A percentile compares a stretch with the other conserved stretches of the same genome.
These are phyloP conservation scores for Agelaius phoeniceus DNA, from an alignment of 2,113 vertebrate genomes.

Conservation along the genomic window DNA sequence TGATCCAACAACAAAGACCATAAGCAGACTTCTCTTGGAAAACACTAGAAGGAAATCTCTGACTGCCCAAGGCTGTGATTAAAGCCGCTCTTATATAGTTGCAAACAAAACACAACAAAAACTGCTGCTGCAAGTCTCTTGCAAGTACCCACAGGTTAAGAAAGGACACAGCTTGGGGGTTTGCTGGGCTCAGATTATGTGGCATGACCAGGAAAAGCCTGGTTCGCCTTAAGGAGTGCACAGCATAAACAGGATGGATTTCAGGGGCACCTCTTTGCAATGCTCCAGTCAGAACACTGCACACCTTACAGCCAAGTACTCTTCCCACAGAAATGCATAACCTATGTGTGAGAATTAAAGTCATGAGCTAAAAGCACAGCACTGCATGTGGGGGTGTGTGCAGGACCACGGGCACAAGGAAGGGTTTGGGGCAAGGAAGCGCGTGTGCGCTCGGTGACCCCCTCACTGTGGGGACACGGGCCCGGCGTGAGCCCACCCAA, in stretches of 20 bases:
- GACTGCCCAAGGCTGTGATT: neutral
- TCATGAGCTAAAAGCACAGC: fast-evolving
- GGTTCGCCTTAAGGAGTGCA: neutral
- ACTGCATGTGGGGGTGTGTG: fast-evolving
- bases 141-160: neutral
- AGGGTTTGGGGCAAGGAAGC: fast-evolving
- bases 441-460: fast-evolving
- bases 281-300: neutral
- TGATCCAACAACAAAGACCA: neutral
- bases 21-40: neutral
- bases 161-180: neutral
- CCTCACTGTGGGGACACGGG: fast-evolving
- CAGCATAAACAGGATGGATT: neutral
- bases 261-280: neutral
- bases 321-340: neutral
- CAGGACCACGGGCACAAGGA: neutral
- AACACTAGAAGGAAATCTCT: neutral
- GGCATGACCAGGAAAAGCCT: neutral
- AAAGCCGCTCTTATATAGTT: neutral
- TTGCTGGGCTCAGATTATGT: neutral
- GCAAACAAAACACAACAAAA: neutral
- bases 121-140: neutral
- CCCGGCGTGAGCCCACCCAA: neutral
- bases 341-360: neutral
- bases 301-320: neutral